Percentiles rank a stretch among this genome's conserved stretches.
Evolutionary conservation across 2,113 vertebrate genomes (phyloP).

Genomic region (Apodemus speciosus): DNA sequence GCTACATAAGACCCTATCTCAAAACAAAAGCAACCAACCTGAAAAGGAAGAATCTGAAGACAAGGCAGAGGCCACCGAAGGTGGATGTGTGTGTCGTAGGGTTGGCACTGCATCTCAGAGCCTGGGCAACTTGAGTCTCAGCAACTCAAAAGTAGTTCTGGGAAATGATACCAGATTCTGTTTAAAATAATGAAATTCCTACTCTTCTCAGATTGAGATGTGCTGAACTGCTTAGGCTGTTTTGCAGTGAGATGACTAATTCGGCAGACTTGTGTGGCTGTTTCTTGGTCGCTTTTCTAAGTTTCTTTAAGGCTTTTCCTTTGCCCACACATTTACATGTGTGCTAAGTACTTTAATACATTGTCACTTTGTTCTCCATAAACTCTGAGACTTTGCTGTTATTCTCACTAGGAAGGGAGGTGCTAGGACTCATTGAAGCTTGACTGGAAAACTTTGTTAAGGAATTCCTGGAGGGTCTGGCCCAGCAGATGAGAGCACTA

Average conservation of each 20-base stretch:
- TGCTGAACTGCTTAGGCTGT: background rate
- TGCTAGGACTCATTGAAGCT: background rate
- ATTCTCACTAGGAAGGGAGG: background rate
- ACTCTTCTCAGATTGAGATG: slow-evolving; percentile 16
- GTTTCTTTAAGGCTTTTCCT: slow-evolving; percentile 17
- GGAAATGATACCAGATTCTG: background rate
- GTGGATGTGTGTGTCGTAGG: background rate
- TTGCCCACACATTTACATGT: background rate
- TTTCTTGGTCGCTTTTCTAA: slow-evolving; percentile 2
- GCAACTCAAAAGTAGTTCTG: background rate
- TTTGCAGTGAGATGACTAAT: background rate
- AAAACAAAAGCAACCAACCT: background rate
- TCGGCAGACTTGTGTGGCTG: background rate
- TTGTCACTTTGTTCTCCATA: background rate
- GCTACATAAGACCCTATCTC: background rate
- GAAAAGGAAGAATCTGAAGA: background rate
- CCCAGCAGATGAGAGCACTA: background rate
- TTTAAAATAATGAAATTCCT: slow-evolving; percentile 1
- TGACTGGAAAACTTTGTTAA: background rate
- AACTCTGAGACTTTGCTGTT: background rate
- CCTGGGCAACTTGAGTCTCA: too few species aligned
- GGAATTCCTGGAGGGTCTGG: background rate
- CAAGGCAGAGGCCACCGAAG: background rate
- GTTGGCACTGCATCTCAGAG: background rate
- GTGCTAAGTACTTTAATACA: background rate